Percentiles rank a stretch among this genome's conserved stretches.
These are phyloP conservation scores for Caretta caretta DNA, from an alignment of 2,113 vertebrate species.

Conservation along the genomic window DNA sequence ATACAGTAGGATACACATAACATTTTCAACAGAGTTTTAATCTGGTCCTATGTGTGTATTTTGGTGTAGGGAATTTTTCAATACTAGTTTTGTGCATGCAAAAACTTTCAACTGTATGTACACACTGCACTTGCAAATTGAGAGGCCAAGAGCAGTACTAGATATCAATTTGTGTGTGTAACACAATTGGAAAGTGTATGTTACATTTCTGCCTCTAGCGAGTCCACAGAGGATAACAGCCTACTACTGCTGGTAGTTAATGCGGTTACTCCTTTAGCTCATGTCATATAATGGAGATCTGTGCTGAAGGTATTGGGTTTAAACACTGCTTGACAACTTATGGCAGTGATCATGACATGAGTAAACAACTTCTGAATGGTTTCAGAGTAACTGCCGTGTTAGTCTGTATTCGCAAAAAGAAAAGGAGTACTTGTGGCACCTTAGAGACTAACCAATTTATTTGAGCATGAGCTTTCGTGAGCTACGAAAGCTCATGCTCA, in stretches of 20 bases:
- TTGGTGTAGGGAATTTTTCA: not conserved
- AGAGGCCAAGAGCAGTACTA: not conserved
- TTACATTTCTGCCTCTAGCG: not conserved
- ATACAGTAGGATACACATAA: not conserved
- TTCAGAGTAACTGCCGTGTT: too few species aligned
- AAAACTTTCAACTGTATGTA: not conserved
- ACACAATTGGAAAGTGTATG: not conserved
- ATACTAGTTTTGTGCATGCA: not conserved
- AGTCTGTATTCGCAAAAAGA: too few species aligned
- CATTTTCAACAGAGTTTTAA: not conserved
- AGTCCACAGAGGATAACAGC: not conserved
- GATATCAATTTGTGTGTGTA: not conserved
- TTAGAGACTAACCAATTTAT: too few species aligned
- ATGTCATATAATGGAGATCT: not conserved
- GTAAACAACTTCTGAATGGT: not conserved
- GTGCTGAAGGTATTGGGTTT: not conserved
- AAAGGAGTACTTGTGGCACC: too few species aligned
- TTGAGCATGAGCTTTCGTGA: too few species aligned
- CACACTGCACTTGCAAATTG: not conserved
- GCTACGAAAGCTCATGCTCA: too few species aligned
- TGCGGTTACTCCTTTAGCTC: not conserved
- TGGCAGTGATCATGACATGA: not conserved
- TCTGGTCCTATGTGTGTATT: not conserved
- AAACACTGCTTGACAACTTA: not conserved
- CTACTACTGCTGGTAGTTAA: not conserved